Conservation (phyloP, 2,888 invertebrate species). For the Drosophila barbarae region DNA sequence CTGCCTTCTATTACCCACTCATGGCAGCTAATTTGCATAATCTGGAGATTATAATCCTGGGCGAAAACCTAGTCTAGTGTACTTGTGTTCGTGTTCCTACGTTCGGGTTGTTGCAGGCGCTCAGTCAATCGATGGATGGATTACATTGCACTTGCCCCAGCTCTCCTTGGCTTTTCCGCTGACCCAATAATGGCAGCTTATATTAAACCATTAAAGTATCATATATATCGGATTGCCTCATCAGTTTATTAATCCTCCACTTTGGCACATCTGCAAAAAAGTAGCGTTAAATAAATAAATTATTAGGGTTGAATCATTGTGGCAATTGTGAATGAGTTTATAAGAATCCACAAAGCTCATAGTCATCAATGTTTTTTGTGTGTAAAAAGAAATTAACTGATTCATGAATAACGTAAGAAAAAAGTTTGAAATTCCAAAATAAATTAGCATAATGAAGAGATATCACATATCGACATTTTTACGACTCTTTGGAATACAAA, state of each 20-base stretch:
- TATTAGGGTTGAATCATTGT: slow-evolving; percentile 1
- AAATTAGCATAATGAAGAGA: background rate
- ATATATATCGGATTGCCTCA: slow-evolving; percentile 12
- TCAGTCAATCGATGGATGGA: slow-evolving; percentile 28
- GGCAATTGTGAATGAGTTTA: background rate
- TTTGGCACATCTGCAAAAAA: slow-evolving; percentile 6
- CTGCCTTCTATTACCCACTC: slow-evolving; percentile 23
- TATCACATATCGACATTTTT: background rate
- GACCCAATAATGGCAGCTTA: slow-evolving; percentile 25
- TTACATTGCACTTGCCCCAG: slow-evolving; percentile 24
- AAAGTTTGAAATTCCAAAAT: background rate
- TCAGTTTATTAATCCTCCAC: slow-evolving; percentile 13
- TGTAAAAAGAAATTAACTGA: background rate
- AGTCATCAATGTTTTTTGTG: background rate
- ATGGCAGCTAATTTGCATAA: slow-evolving; percentile 50
- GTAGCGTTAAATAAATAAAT: background rate
- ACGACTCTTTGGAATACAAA: background rate
- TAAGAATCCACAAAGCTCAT: background rate
- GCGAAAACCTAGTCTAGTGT: slow-evolving; percentile 21
- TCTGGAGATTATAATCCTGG: slow-evolving; percentile 44
- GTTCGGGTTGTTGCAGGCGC: slow-evolving; percentile 19
- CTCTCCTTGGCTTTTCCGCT: slow-evolving; percentile 14
- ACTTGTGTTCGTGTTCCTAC: slow-evolving; percentile 14
- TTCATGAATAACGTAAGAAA: background rate
- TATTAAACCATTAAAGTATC: slow-evolving; percentile 16